These are phyloP conservation scores for Hormaphis cornu DNA, from an alignment of 1,140 invertebrate species.

Conservation along the genomic window DNA sequence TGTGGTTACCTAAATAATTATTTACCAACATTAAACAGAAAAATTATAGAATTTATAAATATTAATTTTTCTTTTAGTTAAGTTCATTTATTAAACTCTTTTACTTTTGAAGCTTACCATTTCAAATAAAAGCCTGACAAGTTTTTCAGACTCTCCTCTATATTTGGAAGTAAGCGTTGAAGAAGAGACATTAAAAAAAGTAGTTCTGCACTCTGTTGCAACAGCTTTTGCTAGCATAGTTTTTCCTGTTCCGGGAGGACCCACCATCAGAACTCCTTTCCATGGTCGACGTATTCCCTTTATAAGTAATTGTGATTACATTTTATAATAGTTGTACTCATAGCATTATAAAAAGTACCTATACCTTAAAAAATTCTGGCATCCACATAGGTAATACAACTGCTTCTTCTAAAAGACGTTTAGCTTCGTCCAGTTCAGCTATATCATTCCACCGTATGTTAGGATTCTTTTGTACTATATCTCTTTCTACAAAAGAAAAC, in stretches of 20 bases:
- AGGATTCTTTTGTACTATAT: slow-evolving; percentile 96
- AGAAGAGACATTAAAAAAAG: slow-evolving; percentile 98
- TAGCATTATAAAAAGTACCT: background rate
- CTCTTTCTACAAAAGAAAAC: slow-evolving; percentile 61
- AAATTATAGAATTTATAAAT: too few species aligned
- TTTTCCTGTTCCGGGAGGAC: slow-evolving; percentile 96
- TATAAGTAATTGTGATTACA: slow-evolving; percentile 34
- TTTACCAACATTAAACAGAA: too few species aligned
- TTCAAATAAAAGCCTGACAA: slow-evolving; percentile 93
- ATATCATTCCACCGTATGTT: slow-evolving; percentile 97
- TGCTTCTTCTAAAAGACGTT: slow-evolving; percentile 90
- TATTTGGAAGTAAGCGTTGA: slow-evolving; percentile 97
- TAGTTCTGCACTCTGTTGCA: slow-evolving; percentile 97
- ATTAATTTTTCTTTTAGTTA: too few species aligned
- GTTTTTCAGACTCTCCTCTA: slow-evolving; percentile 96
- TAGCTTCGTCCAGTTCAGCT: slow-evolving; percentile 90
- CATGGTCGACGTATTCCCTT: slow-evolving; percentile 82
- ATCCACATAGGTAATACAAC: slow-evolving; percentile 96
- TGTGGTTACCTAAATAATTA: too few species aligned
- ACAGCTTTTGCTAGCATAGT: slow-evolving; percentile 99
- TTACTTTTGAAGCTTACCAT: slow-evolving; percentile 63
- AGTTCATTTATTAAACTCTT: too few species aligned
- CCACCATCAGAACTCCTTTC: slow-evolving; percentile 96
- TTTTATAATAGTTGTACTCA: background rate
- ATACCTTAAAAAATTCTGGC: slow-evolving; percentile 93